These are phyloP conservation scores for Pinna nobilis DNA, from an alignment of 1,140 invertebrate species.

Conservation along the genomic window DNA sequence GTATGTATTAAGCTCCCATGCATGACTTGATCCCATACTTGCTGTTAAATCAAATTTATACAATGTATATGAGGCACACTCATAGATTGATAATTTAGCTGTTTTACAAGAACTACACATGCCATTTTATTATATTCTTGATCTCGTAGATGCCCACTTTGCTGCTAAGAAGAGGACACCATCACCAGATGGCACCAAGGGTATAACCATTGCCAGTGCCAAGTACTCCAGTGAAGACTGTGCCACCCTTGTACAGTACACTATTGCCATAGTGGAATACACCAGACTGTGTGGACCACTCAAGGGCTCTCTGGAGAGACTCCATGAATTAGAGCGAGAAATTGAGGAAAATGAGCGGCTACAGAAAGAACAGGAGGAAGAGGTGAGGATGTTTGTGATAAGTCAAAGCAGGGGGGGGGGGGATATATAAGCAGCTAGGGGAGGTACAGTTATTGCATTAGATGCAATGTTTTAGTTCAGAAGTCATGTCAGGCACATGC, in stretches of 20 bases:
- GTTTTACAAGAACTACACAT: neutral
- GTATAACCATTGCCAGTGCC: constrained; percentile 71
- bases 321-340: constrained; percentile 70
- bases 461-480: too few species aligned
- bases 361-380: constrained; percentile 65
- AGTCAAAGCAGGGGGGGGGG: neutral
- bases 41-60: too few species aligned
- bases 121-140: neutral
- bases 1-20: too few species aligned
- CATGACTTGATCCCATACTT: too few species aligned
- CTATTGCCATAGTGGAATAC: constrained; percentile 75
- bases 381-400: constrained; percentile 51
- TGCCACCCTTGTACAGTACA: constrained; percentile 73
- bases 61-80: neutral
- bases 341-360: constrained; percentile 73
- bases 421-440: too few species aligned
- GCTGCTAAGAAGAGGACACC: constrained; percentile 56
- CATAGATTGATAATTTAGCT: neutral
- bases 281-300: constrained; percentile 70
- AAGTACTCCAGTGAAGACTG: constrained; percentile 74
- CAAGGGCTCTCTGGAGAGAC: constrained; percentile 63
- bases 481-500: too few species aligned
- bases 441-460: neutral
- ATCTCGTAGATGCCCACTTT: constrained; percentile 47
- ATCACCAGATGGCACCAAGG: constrained; percentile 63